Conservation (phyloP, 2,888 invertebrate genomes). For the Psylliodes chrysocephalus region DNA sequence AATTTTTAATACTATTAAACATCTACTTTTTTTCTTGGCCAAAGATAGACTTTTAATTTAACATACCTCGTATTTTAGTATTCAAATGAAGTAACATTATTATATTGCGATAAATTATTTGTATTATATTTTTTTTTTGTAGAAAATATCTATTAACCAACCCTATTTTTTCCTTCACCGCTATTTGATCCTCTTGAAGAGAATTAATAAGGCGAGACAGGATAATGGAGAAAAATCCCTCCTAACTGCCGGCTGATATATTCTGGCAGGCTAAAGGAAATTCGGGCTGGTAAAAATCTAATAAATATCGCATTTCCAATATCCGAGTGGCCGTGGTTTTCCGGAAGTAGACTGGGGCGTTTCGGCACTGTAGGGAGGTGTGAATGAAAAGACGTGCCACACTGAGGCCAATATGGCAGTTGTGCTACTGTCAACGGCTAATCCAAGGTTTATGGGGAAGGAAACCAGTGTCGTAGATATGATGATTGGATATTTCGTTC, state of each 20-base stretch:
- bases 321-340: slow-evolving; percentile 56
- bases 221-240: slow-evolving; percentile 43
- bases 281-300: slow-evolving; percentile 59
- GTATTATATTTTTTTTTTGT: background rate
- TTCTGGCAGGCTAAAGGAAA: slow-evolving; percentile 49
- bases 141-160: slow-evolving; percentile 7
- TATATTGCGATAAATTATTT: background rate
- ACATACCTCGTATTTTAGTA: too few relatives aligned
- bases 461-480: too few relatives aligned
- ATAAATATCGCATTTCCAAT: slow-evolving; percentile 62
- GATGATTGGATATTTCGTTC: too few relatives aligned
- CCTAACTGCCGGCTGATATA: slow-evolving; percentile 33
- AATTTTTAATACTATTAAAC: too few relatives aligned
- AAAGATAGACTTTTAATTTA: too few relatives aligned
- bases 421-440: slow-evolving; percentile 51
- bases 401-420: slow-evolving; percentile 56
- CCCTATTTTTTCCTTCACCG: background rate
- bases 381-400: slow-evolving; percentile 46
- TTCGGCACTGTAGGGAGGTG: slow-evolving; percentile 45
- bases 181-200: slow-evolving; percentile 24
- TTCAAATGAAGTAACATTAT: background rate
- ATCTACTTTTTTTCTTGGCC: too few relatives aligned
- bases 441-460: slow-evolving; percentile 42
- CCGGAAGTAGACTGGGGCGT: slow-evolving; percentile 48
- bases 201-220: slow-evolving; percentile 44